Base-by-base conservation (phyloP, 2,888 invertebrate genomes). In the Hedychridium roseum region DNA sequence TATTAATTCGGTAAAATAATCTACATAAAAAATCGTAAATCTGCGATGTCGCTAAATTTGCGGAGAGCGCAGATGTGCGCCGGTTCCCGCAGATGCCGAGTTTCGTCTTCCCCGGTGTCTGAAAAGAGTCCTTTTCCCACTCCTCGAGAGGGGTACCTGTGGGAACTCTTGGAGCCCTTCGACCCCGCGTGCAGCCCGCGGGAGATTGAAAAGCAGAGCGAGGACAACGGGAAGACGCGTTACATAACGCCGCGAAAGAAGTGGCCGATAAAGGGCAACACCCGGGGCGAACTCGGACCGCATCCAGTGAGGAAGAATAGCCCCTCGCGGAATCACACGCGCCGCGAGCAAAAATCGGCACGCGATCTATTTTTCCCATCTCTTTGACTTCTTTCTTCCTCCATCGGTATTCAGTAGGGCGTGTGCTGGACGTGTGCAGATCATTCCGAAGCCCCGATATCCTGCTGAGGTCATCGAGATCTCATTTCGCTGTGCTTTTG, bases 391-490 rank as follows among this genome's bases (percentile, higher is more conserved):
- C 20, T 37, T 31, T 47, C 23, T 28, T 50, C 41, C 21, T 36
- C 34, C 32, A 4, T 9, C 26, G 32, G 46, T 38, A 53, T 43
- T 43, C 42, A 42, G n/a, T 32, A 43, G 23, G 60, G 61, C 68
- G 68, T 64, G 70, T 67, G 70, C 47, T 54, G 47, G 58, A 54
- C 67, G 66, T 67, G 68, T 68, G 68, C 56, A 36, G 41, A 54
- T 46, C 43, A 36, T 27, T 39, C 27, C 50, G 51, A 39, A 44
- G 36, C 31, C 32, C 17, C 39, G 11, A 35, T 27, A 28, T 39
- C 56, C 35, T 40, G 48, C 32, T 37, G 50, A 23, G 46, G 42
- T 42, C 32, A 26, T 23, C 31, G 30, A 17, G 44, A 28, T 23
- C 9, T 23, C 23, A 23, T 23, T 9, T 15, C 34, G 23, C 7